Percentiles rank a stretch among this genome's conserved stretches.
Evolutionary conservation across 2,113 vertebrate genomes (phyloP).

Genomic region (Phoenicopterus ruber): DNA sequence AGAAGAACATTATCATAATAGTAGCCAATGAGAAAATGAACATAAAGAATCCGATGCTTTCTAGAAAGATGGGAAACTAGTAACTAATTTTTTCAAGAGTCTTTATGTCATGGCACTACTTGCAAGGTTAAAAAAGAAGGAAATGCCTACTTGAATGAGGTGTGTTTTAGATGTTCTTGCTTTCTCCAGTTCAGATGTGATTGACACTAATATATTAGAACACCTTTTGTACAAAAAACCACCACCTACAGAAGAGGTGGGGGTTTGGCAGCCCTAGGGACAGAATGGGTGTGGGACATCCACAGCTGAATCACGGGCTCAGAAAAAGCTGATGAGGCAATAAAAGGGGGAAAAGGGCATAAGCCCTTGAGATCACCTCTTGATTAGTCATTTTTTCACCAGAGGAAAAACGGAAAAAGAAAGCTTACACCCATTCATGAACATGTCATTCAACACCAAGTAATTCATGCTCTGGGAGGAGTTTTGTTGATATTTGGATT

Average conservation of each 20-base stretch:
- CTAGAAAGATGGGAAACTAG: neutral
- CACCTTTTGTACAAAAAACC: neutral
- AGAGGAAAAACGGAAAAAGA: neutral
- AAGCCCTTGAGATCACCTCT: neutral
- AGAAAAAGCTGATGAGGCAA: slow-evolving; percentile 11
- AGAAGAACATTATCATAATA: neutral
- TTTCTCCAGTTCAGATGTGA: neutral
- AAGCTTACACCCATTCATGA: neutral
- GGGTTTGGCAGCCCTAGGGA: neutral
- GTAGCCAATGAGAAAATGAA: neutral
- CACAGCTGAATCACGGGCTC: slow-evolving; percentile 8
- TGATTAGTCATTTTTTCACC: neutral
- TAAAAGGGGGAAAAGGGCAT: neutral
- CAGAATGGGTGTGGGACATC: slow-evolving; percentile 25
- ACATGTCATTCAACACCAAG: slow-evolving; percentile 1
- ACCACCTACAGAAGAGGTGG: slow-evolving; percentile 28
- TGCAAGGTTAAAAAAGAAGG: neutral
- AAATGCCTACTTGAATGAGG: neutral
- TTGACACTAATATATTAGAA: neutral
- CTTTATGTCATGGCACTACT: neutral
- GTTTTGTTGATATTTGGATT: neutral
- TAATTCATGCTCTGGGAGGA: slow-evolving; percentile 1
- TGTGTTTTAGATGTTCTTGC: neutral
- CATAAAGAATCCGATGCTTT: neutral
- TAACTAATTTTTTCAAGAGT: neutral